Evolutionary conservation across 2,113 vertebrate genomes (phyloP).

Genomic region (Callorhinus ursinus): DNA sequence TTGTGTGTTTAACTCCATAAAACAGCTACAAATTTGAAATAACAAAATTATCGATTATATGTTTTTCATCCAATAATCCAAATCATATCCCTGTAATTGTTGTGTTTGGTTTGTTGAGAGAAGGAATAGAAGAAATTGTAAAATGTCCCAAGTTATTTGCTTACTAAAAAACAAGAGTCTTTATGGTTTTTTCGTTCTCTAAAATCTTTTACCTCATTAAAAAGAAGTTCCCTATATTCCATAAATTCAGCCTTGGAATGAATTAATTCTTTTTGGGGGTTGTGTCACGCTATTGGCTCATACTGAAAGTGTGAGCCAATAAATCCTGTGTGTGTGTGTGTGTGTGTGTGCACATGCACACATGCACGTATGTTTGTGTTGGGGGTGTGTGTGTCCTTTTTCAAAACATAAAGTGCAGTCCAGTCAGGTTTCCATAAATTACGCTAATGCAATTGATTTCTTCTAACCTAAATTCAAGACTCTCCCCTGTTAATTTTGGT

Average conservation of each 20-base stretch:
- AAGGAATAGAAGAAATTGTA: not conserved
- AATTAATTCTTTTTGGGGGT: not conserved
- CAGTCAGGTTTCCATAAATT: not conserved
- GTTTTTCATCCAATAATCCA: not conserved
- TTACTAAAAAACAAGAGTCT: not conserved
- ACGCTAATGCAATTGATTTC: not conserved
- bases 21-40: not conserved
- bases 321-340: not conserved
- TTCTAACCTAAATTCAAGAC: slow-evolving; percentile 3
- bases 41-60: not conserved
- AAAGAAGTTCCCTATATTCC: not conserved
- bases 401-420: not conserved
- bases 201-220: not conserved
- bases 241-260: not conserved
- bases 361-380: not conserved
- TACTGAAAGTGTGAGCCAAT: not conserved
- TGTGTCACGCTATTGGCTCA: not conserved
- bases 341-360: too few relatives aligned
- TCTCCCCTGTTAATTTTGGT: not conserved
- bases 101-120: not conserved
- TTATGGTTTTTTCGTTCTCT: not conserved
- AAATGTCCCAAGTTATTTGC: not conserved
- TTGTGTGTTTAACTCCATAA: not conserved
- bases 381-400: not conserved
- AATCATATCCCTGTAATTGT: not conserved